Base-by-base conservation (phyloP, 35 echinoderm and acorn worm genomes). In the Acanthaster planci region DNA sequence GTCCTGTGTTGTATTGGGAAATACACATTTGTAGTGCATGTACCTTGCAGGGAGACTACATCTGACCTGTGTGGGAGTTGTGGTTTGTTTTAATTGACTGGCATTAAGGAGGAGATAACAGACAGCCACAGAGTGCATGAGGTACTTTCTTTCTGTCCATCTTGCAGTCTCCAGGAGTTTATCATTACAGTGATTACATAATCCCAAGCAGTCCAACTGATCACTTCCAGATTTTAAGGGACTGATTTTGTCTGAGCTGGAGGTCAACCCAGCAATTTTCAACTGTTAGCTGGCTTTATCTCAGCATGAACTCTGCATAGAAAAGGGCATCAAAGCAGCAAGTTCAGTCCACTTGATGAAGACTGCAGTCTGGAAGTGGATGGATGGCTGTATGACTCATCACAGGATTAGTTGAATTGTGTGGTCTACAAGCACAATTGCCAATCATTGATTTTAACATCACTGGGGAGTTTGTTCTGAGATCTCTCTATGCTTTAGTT, bases 131-230 rank as follows among this genome's bases (percentile, higher is more conserved):
- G 12, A 47, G 64, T 72, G 64, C 30, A 0, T 31, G 30, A n/a
- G 26, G n/a, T n/a, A n/a, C n/a, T n/a, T n/a, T n/a, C n/a, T n/a
- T 72, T 72, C 64, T 72, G 64, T 34, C 64, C 64, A 72, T 72
- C 64, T 34, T 31, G 64, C 64, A 72, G 22, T 72, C 64, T 72
- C 26, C 64, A 72, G 26, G 64, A 72, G 64, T 72, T 72, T 72
- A 72, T 26, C 64, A 72, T 72, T 72, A 72, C 64, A 72, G 64
- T 72, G 64, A 72, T 72, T 72, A 72, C 64, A 72, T 72, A 72
- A 72, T 72, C 64, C 23, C 26, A 72, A 72, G 64, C 64, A 72
- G 19, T 34, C n/a, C 64, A 9, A 72, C 64, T 72, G 64, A 72
- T 72, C 64, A 72, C 64, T 72, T 72, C 64, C 64, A 72, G 64